Evolutionary conservation across 2,797 vertebrate genomes (phyloP).

Genomic region (Muraenolepis orangiensis): DNA sequence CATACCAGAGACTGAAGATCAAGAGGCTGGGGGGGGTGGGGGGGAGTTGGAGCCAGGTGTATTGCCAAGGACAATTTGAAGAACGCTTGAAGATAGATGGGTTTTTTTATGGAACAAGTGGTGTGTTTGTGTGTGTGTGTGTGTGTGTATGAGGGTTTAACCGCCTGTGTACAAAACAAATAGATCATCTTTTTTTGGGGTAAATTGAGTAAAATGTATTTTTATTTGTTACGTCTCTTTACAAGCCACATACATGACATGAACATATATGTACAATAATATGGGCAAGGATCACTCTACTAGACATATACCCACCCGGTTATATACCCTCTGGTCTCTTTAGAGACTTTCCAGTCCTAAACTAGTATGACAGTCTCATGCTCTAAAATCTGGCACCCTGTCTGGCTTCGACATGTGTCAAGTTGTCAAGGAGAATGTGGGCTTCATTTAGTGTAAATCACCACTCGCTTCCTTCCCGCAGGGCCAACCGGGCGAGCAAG

Average conservation of each 20-base stretch:
- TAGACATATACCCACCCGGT: too few relatives aligned
- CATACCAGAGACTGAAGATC: conserved; percentile 14
- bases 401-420: too few relatives aligned
- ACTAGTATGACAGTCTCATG: too few relatives aligned
- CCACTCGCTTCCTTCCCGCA: conserved; percentile 55
- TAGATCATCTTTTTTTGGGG: neutral
- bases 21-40: conserved; percentile 73
- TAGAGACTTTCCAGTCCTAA: too few relatives aligned
- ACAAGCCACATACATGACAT: neutral
- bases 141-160: neutral
- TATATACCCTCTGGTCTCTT: too few relatives aligned
- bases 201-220: too few relatives aligned
- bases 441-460: conserved; percentile 18
- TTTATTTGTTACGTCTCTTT: too few relatives aligned
- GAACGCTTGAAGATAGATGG: neutral
- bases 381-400: too few relatives aligned
- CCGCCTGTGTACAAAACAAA: neutral
- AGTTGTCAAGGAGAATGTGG: neutral
- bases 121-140: neutral
- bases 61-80: neutral
- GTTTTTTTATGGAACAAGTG: neutral
- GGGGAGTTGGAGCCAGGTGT: neutral
- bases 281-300: too few relatives aligned
- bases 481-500: conserved; percentile 91
- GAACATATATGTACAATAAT: neutral